phyloP scores from a whole-genome alignment of 2,113 vertebrate genomes.

The Lasiurus cinereus region DNA sequence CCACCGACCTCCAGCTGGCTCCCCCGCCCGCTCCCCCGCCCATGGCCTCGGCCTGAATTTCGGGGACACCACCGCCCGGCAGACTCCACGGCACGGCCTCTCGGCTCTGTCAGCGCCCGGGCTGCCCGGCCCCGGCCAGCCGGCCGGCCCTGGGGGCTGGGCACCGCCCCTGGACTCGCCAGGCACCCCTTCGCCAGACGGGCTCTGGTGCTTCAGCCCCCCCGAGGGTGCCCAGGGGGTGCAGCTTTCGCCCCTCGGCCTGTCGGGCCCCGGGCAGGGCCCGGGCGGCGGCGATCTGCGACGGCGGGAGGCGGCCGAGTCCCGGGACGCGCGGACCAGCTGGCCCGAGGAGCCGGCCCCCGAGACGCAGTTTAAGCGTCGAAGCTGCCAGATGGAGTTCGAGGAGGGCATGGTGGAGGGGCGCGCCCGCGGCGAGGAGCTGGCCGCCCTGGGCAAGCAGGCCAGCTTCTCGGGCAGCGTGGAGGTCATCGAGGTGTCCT shows the following conservation, averaged over 20 bases:
- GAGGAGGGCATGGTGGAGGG: constrained; percentile 95
- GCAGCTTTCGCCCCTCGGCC: constrained; percentile 37
- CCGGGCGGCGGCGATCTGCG: constrained; percentile 88
- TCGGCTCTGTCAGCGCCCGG: constrained; percentile 74
- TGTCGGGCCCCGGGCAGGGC: not conserved
- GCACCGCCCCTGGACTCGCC: constrained; percentile 93
- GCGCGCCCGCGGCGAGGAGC: constrained; percentile 92
- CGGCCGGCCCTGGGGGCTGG: constrained; percentile 85
- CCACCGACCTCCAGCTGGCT: constrained; percentile 89
- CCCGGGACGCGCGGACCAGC: constrained; percentile 90
- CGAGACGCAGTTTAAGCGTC: constrained; percentile 95
- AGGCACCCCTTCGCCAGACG: constrained; percentile 89
- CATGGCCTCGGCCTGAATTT: constrained; percentile 90
- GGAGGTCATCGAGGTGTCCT: constrained; percentile 98
- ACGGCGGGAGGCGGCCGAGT: constrained; percentile 91
- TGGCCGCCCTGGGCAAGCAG: constrained; percentile 96
- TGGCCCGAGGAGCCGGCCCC: constrained; percentile 90
- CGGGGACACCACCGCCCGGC: constrained; percentile 83
- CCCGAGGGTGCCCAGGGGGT: constrained; percentile 84
- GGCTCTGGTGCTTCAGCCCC: constrained; percentile 92
- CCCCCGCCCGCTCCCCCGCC: constrained; percentile 90
- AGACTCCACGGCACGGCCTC: constrained; percentile 80
- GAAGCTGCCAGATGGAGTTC: constrained; percentile 99
- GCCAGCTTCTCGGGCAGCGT: constrained; percentile 98
- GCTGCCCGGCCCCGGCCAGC: constrained; percentile 85